These are phyloP conservation scores for Neosalanx taihuensis DNA, from an alignment of 2,797 vertebrate genomes.

Conservation along the genomic window DNA sequence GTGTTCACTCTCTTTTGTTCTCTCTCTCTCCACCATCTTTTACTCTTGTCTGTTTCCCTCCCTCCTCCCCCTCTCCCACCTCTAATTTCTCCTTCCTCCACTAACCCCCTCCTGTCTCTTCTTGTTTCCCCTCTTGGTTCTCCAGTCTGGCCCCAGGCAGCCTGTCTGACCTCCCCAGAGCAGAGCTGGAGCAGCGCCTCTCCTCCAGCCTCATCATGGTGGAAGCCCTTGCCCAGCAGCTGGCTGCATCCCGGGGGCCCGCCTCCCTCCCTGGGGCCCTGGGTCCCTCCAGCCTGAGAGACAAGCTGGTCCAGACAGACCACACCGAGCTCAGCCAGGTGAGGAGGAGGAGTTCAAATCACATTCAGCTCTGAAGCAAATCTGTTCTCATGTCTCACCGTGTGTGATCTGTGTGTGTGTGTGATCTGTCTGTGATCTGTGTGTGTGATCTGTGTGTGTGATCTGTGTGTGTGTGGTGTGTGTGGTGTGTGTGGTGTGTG, in stretches of 20 bases:
- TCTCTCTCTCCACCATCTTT: neutral
- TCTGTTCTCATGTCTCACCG: neutral
- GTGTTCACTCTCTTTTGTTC: neutral
- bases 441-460: conserved; percentile 11
- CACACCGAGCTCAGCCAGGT: conserved; percentile 75
- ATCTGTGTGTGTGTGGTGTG: conserved; percentile 13
- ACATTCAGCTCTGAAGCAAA: neutral
- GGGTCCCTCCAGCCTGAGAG: conserved; percentile 73
- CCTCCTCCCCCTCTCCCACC: neutral
- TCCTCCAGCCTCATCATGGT: conserved; percentile 83
- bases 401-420: conserved; percentile 12
- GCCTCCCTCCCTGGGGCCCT: conserved; percentile 10
- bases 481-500: conserved; percentile 14
- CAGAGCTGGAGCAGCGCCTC: conserved; percentile 83
- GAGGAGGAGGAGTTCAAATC: conserved; percentile 23
- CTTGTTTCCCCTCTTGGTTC: neutral
- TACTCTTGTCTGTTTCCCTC: neutral
- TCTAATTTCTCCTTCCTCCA: neutral
- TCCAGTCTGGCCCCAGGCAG: conserved; percentile 66
- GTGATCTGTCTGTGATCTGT: too few relatives aligned
- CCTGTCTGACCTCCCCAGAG: conserved; percentile 71
- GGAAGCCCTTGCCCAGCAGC: conserved; percentile 82
- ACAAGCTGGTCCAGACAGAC: conserved; percentile 82
- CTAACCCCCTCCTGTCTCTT: neutral
- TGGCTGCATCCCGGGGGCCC: conserved; percentile 65